Conservation (phyloP, 2,113 vertebrate genomes). For the Grammomys dolichurus region DNA sequence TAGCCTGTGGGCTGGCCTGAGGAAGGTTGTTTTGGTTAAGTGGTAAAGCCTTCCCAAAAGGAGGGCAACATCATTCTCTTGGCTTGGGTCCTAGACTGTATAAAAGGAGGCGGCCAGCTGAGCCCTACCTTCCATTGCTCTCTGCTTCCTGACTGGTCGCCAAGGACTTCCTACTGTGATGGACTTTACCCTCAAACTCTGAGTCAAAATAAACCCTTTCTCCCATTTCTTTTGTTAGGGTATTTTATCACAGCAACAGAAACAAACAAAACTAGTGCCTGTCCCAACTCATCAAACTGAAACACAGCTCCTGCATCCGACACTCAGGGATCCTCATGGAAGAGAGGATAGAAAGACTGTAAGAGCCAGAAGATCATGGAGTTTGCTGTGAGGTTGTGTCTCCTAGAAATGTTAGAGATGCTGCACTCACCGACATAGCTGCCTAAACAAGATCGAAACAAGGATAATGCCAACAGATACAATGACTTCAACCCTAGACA, state of each 20-base stretch:
- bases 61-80: not conserved
- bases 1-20: not conserved
- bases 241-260: not conserved
- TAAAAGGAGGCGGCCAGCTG: not conserved
- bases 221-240: not conserved
- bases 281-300: not conserved
- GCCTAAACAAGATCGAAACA: not conserved
- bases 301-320: not conserved
- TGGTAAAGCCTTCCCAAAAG: not conserved
- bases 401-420: not conserved
- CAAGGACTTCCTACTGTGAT: not conserved
- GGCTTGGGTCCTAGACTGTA: not conserved
- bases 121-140: not conserved
- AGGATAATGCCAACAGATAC: not conserved
- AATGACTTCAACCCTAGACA: not conserved
- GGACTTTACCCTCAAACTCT: not conserved
- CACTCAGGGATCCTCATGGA: not conserved
- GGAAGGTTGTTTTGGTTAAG: not conserved
- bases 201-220: not conserved
- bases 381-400: not conserved
- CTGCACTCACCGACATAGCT: not conserved
- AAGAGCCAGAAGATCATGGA: not conserved
- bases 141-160: not conserved
- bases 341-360: not conserved
- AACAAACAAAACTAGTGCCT: not conserved